Evolutionary conservation across 2,888 invertebrate genomes (phyloP).

Genomic region (Lapara coniferarum): DNA sequence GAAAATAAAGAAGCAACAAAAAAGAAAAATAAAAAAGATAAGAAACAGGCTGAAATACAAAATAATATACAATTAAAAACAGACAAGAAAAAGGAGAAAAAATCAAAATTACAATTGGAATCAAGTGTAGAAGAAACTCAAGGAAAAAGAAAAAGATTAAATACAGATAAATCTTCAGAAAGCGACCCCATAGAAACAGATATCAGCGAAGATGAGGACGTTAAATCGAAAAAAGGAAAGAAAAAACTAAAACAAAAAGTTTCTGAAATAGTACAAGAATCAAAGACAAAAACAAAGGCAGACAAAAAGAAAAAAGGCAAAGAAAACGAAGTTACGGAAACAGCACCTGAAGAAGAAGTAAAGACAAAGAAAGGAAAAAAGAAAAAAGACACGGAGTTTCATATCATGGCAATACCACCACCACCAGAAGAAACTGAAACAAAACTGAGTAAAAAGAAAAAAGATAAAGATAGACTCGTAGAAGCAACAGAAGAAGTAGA

Average conservation of each 20-base stretch:
- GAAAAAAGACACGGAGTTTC: neutral
- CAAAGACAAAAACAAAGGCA: slow-evolving; percentile 18
- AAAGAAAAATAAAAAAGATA: slow-evolving; percentile 36
- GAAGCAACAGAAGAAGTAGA: slow-evolving; percentile 28
- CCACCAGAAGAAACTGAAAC: slow-evolving; percentile 29
- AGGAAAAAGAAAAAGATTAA: slow-evolving; percentile 32
- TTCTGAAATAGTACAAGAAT: slow-evolving; percentile 4
- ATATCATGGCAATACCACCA: too few relatives aligned
- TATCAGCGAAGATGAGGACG: slow-evolving; percentile 51
- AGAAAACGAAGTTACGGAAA: slow-evolving; percentile 11
- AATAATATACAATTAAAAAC: slow-evolving; percentile 25
- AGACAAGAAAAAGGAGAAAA: slow-evolving; percentile 34
- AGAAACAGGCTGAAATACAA: slow-evolving; percentile 31
- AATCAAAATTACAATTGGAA: slow-evolving; percentile 28
- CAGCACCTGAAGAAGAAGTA: slow-evolving; percentile 13
- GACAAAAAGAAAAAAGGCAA: slow-evolving; percentile 23
- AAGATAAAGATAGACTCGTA: slow-evolving; percentile 26
- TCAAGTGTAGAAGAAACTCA: slow-evolving; percentile 27
- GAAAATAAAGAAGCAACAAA: slow-evolving; percentile 30
- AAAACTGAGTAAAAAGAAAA: slow-evolving; percentile 37
- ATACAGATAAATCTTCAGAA: slow-evolving; percentile 51
- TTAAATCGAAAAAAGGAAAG: neutral
- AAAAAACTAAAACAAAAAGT: neutral
- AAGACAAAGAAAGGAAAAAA: slow-evolving; percentile 20
- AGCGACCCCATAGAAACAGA: slow-evolving; percentile 71